Conservation (phyloP, 2,888 invertebrate genomes). For the Nomada flava region DNA sequence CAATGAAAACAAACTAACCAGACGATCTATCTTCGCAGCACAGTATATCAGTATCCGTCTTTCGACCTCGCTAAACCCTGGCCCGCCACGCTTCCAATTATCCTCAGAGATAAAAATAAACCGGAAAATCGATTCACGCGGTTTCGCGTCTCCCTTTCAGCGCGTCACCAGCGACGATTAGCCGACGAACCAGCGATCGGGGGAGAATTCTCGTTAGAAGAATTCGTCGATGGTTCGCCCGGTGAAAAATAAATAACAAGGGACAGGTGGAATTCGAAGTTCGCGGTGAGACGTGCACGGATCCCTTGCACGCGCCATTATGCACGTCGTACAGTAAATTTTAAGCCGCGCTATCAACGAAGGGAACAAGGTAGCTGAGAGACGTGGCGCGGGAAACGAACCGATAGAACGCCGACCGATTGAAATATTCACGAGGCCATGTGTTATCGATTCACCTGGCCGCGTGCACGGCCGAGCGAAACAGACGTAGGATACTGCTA, state of each 20-base stretch:
- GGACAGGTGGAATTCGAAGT: conserved; percentile 33
- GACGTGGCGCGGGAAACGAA: conserved; percentile 38
- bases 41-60: no score
- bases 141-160: no score
- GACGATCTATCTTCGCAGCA: no score
- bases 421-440: conserved; percentile 71
- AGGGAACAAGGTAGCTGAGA: conserved; percentile 27
- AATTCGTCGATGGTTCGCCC: neutral
- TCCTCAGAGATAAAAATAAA: no score
- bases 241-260: neutral
- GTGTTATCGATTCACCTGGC: conserved; percentile 67
- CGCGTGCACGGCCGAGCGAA: conserved; percentile 20
- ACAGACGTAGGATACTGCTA: conserved; percentile 32
- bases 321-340: conserved; percentile 33
- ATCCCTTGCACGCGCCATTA: conserved; percentile 11
- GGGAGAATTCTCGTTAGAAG: no score
- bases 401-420: conserved; percentile 48
- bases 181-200: neutral
- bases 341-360: neutral
- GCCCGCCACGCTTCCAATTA: no score
- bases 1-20: no score
- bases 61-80: no score
- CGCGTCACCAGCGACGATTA: neutral
- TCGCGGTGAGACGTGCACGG: conserved; percentile 14
- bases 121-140: no score